Evolutionary conservation across 2,113 vertebrate species (phyloP).

Genomic region (Crotalus helleri): DNA sequence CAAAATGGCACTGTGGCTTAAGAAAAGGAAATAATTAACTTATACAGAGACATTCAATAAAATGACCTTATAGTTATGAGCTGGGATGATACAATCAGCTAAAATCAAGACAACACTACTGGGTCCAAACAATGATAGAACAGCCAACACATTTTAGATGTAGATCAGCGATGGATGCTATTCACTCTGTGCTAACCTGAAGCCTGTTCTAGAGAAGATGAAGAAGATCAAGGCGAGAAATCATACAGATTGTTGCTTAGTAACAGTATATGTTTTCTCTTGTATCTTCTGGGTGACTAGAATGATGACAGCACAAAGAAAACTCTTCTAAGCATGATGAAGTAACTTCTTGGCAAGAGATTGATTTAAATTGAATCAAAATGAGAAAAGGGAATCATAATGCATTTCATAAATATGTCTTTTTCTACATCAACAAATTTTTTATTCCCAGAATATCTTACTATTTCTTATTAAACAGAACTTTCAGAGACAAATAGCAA

Average conservation of each 20-base stretch:
- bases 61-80: slow-evolving; percentile 30
- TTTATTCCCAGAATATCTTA: neutral
- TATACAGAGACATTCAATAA: neutral
- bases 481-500: neutral
- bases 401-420: neutral
- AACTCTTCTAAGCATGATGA: neutral
- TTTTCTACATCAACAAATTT: neutral
- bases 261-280: neutral
- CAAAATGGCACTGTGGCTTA: neutral
- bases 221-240: neutral
- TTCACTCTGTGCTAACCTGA: neutral
- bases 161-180: neutral
- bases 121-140: neutral
- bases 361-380: neutral
- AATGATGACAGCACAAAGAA: neutral
- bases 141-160: neutral
- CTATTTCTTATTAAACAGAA: neutral
- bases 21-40: slow-evolving; percentile 15
- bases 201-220: neutral
- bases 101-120: neutral
- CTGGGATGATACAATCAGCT: slow-evolving; percentile 14
- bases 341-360: neutral
- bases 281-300: neutral
- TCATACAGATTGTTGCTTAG: neutral
- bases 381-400: neutral